phyloP scores from a whole-genome alignment of 2,888 invertebrate species.

The Ochropleura plecta region DNA sequence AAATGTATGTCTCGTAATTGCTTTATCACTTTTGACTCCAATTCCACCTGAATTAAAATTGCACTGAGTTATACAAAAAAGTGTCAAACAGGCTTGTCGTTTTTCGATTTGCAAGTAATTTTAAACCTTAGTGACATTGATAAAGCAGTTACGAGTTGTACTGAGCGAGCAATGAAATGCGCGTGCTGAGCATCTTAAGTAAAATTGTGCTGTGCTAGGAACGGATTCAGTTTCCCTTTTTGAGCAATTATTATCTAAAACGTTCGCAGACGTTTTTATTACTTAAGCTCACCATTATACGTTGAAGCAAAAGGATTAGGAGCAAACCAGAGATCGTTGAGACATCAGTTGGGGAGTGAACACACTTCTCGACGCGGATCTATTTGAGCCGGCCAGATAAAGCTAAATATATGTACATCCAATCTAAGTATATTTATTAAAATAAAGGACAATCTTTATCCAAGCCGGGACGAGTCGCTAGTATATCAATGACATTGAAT shows the following conservation, averaged over 20 bases:
- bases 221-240: slow-evolving; percentile 79
- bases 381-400: not conserved
- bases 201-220: slow-evolving; percentile 78
- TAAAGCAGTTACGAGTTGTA: slow-evolving; percentile 6
- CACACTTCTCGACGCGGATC: not conserved
- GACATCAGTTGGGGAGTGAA: not conserved
- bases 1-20: slow-evolving; percentile 1
- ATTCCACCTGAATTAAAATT: not conserved
- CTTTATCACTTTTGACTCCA: not conserved
- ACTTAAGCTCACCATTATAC: slow-evolving; percentile 17
- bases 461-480: no score
- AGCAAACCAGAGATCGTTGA: slow-evolving; percentile 20
- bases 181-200: slow-evolving; percentile 64
- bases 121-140: not conserved
- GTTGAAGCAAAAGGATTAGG: slow-evolving; percentile 36
- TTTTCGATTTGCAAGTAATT: not conserved
- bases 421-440: no score
- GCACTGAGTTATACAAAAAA: not conserved
- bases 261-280: slow-evolving; percentile 25
- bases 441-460: no score
- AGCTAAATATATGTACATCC: not conserved
- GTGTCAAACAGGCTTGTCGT: not conserved
- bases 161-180: slow-evolving; percentile 55
- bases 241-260: slow-evolving; percentile 78
- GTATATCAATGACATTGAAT: not conserved